A percentile compares a stretch with the other conserved stretches of the same genome.
Conservation (phyloP, 2,888 invertebrate genomes). For the Netelia melanura region DNA sequence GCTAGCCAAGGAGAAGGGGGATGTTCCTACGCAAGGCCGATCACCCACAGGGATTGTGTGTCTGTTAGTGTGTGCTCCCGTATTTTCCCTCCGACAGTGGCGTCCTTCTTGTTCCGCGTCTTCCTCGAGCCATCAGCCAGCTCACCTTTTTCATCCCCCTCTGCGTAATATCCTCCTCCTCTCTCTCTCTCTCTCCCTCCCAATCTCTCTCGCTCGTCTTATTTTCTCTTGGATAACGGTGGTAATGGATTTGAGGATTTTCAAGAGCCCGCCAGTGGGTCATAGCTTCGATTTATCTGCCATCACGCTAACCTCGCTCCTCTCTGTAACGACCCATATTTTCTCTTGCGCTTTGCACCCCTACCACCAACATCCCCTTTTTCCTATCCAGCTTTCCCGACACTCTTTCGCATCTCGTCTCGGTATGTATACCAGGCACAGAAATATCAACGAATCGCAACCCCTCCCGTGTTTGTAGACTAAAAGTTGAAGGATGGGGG, state of each 20-base stretch:
- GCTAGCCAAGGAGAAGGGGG: not conserved
- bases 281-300: constrained; percentile 69
- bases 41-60: not conserved
- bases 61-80: not conserved
- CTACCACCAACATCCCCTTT: constrained; percentile 9
- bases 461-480: no score
- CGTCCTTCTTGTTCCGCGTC: constrained; percentile 3
- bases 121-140: constrained; percentile 30
- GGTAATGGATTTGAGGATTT: constrained; percentile 68
- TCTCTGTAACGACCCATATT: constrained; percentile 61
- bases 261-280: constrained; percentile 57
- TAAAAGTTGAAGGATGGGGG: no score
- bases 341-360: constrained; percentile 45
- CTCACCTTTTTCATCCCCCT: constrained; percentile 50
- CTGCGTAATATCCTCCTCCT: constrained; percentile 14
- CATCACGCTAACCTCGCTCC: constrained; percentile 46
- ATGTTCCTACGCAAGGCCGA: not conserved
- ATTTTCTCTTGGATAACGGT: constrained; percentile 53
- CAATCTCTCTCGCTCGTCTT: not conserved
- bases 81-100: not conserved
- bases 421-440: not conserved
- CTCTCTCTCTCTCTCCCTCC: not conserved
- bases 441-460: not conserved
- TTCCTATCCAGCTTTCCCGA: not conserved
- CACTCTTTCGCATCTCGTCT: constrained; percentile 15